A percentile compares a stretch with the other conserved stretches of the same genome.
Conservation (phyloP, 2,888 invertebrate species). For the Aleiodes testaceus region DNA sequence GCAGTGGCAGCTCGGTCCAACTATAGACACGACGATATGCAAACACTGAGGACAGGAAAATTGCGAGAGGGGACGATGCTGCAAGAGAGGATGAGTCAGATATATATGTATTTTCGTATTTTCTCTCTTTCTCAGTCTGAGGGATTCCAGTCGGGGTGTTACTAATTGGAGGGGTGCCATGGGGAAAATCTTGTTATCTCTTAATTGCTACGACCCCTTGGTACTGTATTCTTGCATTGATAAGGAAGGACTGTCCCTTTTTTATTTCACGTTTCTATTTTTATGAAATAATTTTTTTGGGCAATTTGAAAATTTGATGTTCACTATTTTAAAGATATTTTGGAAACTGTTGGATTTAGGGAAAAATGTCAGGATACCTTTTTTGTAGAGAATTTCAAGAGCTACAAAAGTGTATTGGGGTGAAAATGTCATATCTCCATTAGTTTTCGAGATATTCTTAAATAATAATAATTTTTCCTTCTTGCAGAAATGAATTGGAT, state of each 20-base stretch:
- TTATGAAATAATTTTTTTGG: no score
- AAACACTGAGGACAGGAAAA: conserved; percentile 53
- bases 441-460: no score
- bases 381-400: no score
- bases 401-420: no score
- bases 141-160: conserved; percentile 62
- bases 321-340: no score
- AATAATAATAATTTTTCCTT: no score
- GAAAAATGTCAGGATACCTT: no score
- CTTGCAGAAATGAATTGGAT: no score
- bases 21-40: conserved; percentile 59
- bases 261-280: conserved; percentile 46
- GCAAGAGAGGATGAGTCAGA: conserved; percentile 40
- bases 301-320: no score
- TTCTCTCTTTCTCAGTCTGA: conserved; percentile 23
- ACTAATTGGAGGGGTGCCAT: conserved; percentile 72
- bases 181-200: conserved; percentile 72
- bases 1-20: conserved; percentile 57
- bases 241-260: conserved; percentile 61
- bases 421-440: no score
- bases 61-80: conserved; percentile 46
- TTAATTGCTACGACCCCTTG: conserved; percentile 72
- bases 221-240: conserved; percentile 70
- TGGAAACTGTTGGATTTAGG: no score
- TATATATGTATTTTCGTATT: conserved; percentile 31